Base-by-base conservation (phyloP, 2,888 invertebrate genomes). In the Rhogogaster chlorosoma region DNA sequence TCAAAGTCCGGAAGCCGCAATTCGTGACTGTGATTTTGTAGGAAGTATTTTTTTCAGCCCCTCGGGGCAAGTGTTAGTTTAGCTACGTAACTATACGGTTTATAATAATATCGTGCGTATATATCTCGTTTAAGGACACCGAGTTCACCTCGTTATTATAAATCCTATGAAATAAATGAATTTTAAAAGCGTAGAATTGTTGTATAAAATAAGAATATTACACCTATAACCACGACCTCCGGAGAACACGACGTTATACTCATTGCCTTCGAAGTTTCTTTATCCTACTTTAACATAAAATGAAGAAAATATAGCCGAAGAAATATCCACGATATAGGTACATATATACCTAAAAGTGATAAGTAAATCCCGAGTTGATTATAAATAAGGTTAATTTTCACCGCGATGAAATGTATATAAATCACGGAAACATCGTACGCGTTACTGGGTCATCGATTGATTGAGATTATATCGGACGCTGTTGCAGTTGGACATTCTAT, bases 131-230 rank as follows among this genome's bases (percentile, higher is more conserved):
- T 71, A 71, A 71, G 71, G 71, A 71, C 71, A 38, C 5, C 71
- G 71, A 71, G 71, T 71, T 71, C 10, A 71, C 36, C 67, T 67
- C 32, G 32, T 67, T 67, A 32, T 67, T 32, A 32, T 32, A 67
- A 67, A 67, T 67, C 26, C 67, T 67, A 32, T 32, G 6, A 67
- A 32, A 32, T 18, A 18, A 71, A 42, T 71, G 71, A 71, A 71
- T 71, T 32, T 32, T 3, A 67, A 67, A 67, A 32, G 7, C 12
- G 18, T 18, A 32, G 22, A 67, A 67, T 67, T 4, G 18, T 67
- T 15, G 29, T 22, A 29, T 57, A 57, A 57, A 49, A 49, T 9
- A 9, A 49, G 4, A 18, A 49, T 49, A 18, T 4, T 18, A 6
- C 2, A 45, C 45, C 0, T 49, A 4, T n/a, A 49, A 36, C 70